These are phyloP conservation scores for Macropus fuliginosus DNA, from an alignment of 2,797 vertebrate genomes.

Conservation along the genomic window DNA sequence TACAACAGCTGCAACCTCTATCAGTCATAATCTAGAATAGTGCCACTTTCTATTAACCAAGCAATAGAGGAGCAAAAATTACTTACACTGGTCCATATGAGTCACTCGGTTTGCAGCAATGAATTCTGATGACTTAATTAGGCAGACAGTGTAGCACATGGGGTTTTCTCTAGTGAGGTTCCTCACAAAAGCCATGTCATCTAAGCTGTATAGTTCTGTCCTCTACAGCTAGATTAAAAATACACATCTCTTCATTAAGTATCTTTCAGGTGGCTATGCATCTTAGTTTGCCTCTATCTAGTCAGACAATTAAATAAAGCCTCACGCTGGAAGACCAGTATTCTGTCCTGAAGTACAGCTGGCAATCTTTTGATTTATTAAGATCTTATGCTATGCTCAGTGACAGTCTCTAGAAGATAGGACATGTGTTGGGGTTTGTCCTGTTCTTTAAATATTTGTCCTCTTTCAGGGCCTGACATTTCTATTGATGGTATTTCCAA, in stretches of 20 bases:
- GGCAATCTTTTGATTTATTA: slow-evolving; percentile 82
- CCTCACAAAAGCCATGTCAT: slow-evolving; percentile 82
- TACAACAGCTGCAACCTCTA: slow-evolving; percentile 81
- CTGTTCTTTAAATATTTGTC: slow-evolving; percentile 1
- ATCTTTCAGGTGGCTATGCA: slow-evolving; percentile 65
- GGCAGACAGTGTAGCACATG: slow-evolving; percentile 77
- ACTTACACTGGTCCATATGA: slow-evolving; percentile 80
- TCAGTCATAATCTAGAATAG: slow-evolving; percentile 88
- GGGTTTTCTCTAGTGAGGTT: slow-evolving; percentile 80
- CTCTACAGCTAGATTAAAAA: slow-evolving; percentile 81
- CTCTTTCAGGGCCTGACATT: slow-evolving; percentile 12
- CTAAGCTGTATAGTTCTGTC: slow-evolving; percentile 76
- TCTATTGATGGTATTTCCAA: neutral
- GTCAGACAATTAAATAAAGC: slow-evolving; percentile 83
- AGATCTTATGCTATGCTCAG: slow-evolving; percentile 67
- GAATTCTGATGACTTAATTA: slow-evolving; percentile 90
- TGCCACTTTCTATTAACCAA: slow-evolving; percentile 86
- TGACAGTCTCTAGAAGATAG: slow-evolving; percentile 70
- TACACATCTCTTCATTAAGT: slow-evolving; percentile 81
- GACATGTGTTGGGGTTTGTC: neutral
- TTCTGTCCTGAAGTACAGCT: slow-evolving; percentile 79
- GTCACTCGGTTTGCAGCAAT: slow-evolving; percentile 76
- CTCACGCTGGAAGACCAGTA: slow-evolving; percentile 54
- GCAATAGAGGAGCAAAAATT: slow-evolving; percentile 85
- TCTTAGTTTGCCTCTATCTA: slow-evolving; percentile 79